Base-by-base conservation (phyloP, 2,797 vertebrate genomes). In the Botia kubotai region DNA sequence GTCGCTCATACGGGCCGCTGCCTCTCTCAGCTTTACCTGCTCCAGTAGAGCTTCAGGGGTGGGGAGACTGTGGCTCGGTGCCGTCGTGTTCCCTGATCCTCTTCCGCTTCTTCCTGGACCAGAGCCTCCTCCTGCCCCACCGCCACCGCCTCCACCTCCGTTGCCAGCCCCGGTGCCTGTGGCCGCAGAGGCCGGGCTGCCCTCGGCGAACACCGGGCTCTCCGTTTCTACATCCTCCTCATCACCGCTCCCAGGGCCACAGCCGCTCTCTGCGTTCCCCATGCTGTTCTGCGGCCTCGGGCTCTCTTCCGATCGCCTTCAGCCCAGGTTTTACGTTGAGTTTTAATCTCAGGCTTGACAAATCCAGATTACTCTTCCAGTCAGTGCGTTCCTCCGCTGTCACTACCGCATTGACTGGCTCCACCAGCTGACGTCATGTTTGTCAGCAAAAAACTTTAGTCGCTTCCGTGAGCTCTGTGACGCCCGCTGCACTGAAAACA, bases 21-120 rank as follows among this genome's bases (percentile, higher is more conserved):
- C 96, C 81, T 98, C 96, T 72, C 97, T 91, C 74, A 98, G 93
- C 77, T 96, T 95, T 75, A 95, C 96, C 85, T 97, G 97, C 78
- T 98, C 97, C 80, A 98, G 82, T 63, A 99, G 93, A 39, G 95
- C 95, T 26, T 93, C 92, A 50, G 95, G 94, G 39, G 86, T 92
- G 0, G 96, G 97, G n/a, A 96, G 94, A 70, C 90, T 93, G 13
- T 90, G 87, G 74, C 88, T 88, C 82, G 90, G 76, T 46, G 83
- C 90, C 6, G 91, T 76, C 14, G 85, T 75, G 80, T 87, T 89
- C 78, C 77, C 90, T 39, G 91, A 79, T 65, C 90, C 88, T 78
- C 86, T 92, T 81, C 90, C 91, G 86, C 88, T 87, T 79, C 83
- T 89, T 7, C 83, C 89, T 14, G 91, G 83, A 26, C 90, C 89